These are phyloP conservation scores for Crotalus viridis DNA, from an alignment of 2,113 vertebrate genomes.

Conservation along the genomic window DNA sequence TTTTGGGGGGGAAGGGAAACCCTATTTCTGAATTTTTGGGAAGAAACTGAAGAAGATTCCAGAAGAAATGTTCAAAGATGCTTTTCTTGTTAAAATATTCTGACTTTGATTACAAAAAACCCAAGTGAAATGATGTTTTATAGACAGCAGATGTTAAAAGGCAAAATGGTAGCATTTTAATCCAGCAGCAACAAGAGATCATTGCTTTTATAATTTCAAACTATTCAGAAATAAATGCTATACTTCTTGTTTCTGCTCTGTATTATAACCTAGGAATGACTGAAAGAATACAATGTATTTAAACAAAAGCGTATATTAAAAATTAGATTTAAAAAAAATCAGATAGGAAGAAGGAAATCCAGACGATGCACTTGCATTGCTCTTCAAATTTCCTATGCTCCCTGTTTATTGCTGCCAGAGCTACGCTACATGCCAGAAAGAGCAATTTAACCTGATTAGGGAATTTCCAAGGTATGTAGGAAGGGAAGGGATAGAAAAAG, in stretches of 20 bases:
- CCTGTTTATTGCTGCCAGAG: not conserved
- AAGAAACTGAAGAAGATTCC: constrained; percentile 51
- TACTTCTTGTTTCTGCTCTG: not conserved
- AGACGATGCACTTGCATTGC: not conserved
- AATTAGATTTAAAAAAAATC: not conserved
- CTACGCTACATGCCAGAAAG: not conserved
- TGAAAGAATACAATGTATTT: not conserved
- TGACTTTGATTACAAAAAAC: constrained; percentile 49
- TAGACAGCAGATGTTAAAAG: constrained; percentile 55
- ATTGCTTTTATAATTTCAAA: constrained; percentile 37
- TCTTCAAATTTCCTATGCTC: not conserved
- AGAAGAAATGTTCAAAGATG: constrained; percentile 56
- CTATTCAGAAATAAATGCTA: not conserved
- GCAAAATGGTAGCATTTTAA: constrained; percentile 48
- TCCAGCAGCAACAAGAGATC: constrained; percentile 32
- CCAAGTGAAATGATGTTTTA: constrained; percentile 52
- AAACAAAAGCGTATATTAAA: not conserved
- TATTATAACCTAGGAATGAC: not conserved
- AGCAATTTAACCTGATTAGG: not conserved
- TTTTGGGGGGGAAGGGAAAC: constrained; percentile 42
- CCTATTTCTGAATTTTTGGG: constrained; percentile 30
- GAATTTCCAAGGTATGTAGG: not conserved
- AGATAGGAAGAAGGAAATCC: not conserved
- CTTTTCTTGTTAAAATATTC: constrained; percentile 43
- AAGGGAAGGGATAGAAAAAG: not conserved